Conservation (phyloP, 2,113 vertebrate species). For the Protomyctophum bolini region DNA sequence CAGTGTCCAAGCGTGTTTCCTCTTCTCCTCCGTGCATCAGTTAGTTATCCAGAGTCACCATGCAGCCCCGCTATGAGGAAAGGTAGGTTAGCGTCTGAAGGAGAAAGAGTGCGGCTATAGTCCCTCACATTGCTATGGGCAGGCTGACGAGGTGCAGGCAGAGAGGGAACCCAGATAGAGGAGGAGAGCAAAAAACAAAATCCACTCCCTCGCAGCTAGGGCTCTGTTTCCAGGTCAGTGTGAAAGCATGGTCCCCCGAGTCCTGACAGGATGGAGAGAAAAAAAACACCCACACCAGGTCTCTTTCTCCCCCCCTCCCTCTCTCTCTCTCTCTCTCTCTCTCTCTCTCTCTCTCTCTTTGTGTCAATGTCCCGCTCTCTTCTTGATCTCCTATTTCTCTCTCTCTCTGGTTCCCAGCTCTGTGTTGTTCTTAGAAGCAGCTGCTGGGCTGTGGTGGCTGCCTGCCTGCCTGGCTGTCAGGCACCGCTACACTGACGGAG, state of each 20-base stretch:
- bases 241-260: conserved; percentile 33
- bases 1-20: conserved; percentile 23
- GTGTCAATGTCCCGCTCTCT: not conserved
- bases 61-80: conserved; percentile 13
- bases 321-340: not conserved
- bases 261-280: conserved; percentile 1
- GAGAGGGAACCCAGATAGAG: not conserved
- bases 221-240: conserved; percentile 26
- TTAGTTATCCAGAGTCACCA: conserved; percentile 17
- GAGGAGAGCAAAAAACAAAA: conserved; percentile 4
- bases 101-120: conserved; percentile 28
- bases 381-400: not conserved
- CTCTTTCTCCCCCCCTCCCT: conserved; percentile 6
- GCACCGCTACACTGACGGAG: conserved; percentile 67
- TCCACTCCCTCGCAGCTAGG: conserved; percentile 22
- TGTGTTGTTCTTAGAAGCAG: conserved; percentile 30
- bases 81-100: not conserved
- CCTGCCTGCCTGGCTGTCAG: conserved; percentile 40
- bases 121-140: conserved; percentile 30
- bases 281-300: conserved; percentile 26
- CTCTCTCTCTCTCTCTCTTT: not conserved
- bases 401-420: conserved; percentile 15
- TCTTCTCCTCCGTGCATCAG: not conserved
- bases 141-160: not conserved
- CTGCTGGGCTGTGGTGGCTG: conserved; percentile 42